Evolutionary conservation across 2,797 vertebrate genomes (phyloP).

Genomic region (Lacerta agilis): DNA sequence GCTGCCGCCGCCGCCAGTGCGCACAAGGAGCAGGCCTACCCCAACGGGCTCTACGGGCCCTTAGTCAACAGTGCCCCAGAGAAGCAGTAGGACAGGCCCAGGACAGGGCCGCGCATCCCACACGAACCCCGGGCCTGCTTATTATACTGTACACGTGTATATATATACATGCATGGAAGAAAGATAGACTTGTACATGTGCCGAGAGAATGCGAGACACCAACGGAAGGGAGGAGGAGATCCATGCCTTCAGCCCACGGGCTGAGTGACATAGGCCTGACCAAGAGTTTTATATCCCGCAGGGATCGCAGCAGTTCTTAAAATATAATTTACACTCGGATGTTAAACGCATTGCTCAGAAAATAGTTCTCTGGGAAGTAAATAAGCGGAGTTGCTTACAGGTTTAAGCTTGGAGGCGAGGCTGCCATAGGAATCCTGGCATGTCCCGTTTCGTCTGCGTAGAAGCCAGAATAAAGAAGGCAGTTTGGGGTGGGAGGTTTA

Average conservation of each 20-base stretch:
- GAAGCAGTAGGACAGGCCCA: constrained; percentile 85
- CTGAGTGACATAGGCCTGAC: neutral
- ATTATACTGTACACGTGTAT: too few relatives aligned
- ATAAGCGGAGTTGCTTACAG: neutral
- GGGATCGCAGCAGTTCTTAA: neutral
- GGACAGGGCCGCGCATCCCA: neutral
- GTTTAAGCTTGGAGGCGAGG: too few relatives aligned
- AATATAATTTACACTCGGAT: neutral
- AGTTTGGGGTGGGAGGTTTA: neutral
- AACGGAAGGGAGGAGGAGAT: neutral
- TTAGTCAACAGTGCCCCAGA: constrained; percentile 94
- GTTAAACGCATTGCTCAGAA: neutral
- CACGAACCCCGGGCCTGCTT: neutral
- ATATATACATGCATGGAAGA: neutral
- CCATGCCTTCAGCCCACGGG: neutral
- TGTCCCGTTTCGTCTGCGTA: neutral
- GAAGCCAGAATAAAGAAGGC: neutral
- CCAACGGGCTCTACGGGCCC: constrained; percentile 91
- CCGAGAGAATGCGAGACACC: neutral
- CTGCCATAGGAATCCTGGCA: neutral
- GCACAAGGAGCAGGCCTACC: constrained; percentile 94
- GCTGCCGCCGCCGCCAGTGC: constrained; percentile 58
- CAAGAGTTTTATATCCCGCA: neutral
- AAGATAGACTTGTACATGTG: neutral
- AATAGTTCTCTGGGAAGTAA: neutral